Percentiles rank a stretch among this genome's conserved stretches.
Evolutionary conservation across 2,797 vertebrate genomes (phyloP).

Genomic region (Orestias chungarensis): DNA sequence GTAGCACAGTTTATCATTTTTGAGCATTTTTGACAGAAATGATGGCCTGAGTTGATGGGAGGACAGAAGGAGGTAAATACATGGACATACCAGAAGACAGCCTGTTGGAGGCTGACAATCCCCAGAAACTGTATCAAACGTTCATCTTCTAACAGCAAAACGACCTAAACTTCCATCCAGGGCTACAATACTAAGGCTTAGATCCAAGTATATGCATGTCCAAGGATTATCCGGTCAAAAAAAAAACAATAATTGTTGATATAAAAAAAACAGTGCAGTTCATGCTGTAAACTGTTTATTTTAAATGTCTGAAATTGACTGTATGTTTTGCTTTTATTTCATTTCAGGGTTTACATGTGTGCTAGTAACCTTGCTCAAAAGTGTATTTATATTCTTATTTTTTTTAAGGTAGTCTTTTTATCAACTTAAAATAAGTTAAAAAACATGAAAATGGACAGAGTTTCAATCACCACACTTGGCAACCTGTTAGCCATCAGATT

Average conservation of each 20-base stretch:
- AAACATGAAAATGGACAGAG: neutral
- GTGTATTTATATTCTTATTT: conserved; percentile 22
- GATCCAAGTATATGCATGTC: too few species aligned
- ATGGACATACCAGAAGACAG: too few species aligned
- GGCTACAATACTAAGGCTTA: too few species aligned
- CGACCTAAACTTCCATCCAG: too few species aligned
- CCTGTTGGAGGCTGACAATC: too few species aligned
- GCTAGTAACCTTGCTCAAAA: conserved; percentile 5
- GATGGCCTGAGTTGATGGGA: too few species aligned
- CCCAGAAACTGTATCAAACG: too few species aligned
- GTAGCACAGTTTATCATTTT: too few species aligned
- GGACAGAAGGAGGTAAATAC: too few species aligned
- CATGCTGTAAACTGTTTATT: conserved; percentile 32
- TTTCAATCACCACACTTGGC: conserved; percentile 3
- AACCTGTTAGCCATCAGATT: conserved; percentile 11
- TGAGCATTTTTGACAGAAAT: too few species aligned
- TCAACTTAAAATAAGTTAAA: conserved; percentile 14
- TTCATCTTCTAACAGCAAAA: too few species aligned
- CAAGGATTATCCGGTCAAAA: too few species aligned
- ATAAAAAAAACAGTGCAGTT: conserved; percentile 14
- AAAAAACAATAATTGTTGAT: neutral
- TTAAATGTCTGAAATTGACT: conserved; percentile 26
- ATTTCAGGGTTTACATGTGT: neutral
- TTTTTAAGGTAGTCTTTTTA: conserved; percentile 15
- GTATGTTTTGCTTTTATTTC: conserved; percentile 14